Percentiles rank a stretch among this genome's conserved stretches.
Evolutionary conservation across 2,888 invertebrate genomes (phyloP).

Genomic region (Cartodere bifasciata): DNA sequence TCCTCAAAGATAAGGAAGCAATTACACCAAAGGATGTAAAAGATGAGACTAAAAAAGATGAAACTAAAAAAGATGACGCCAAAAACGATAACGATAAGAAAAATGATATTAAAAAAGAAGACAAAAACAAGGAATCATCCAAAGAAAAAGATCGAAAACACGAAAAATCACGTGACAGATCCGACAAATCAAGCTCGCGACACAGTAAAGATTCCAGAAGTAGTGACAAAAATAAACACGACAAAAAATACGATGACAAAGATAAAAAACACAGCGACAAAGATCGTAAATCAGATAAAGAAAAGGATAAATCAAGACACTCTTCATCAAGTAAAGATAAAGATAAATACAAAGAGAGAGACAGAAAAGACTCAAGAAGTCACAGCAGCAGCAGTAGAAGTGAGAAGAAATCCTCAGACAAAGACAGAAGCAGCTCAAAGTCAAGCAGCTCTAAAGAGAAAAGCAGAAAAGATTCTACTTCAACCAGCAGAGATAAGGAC

Average conservation of each 20-base stretch:
- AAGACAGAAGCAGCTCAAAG: constrained; percentile 4
- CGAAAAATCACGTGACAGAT: too few relatives aligned
- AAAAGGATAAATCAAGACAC: constrained; percentile 22
- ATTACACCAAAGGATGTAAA: constrained; percentile 15
- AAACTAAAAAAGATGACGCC: constrained; percentile 8
- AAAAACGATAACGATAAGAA: constrained; percentile 7
- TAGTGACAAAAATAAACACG: constrained; percentile 27
- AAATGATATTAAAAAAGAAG: constrained; percentile 2
- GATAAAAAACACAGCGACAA: constrained; percentile 6
- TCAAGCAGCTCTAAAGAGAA: constrained; percentile 5
- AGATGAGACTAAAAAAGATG: constrained; percentile 11
- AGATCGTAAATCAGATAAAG: constrained; percentile 14
- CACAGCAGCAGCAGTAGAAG: constrained; percentile 11
- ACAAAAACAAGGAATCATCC: constrained; percentile 2
- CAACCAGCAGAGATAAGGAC: constrained; percentile 7
- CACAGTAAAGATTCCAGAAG: constrained; percentile 27
- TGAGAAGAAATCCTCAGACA: constrained; percentile 16
- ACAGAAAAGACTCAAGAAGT: constrained; percentile 23
- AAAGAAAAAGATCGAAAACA: constrained; percentile 7
- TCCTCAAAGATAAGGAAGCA: constrained; percentile 3
- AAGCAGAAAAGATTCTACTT: constrained; percentile 16
- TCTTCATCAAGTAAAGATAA: constrained; percentile 17
- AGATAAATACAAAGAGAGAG: constrained; percentile 22
- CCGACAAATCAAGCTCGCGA: constrained; percentile 33
- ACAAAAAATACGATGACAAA: constrained; percentile 32